phyloP scores from a whole-genome alignment of 2,888 invertebrate species.

The Tenthredo notha region DNA sequence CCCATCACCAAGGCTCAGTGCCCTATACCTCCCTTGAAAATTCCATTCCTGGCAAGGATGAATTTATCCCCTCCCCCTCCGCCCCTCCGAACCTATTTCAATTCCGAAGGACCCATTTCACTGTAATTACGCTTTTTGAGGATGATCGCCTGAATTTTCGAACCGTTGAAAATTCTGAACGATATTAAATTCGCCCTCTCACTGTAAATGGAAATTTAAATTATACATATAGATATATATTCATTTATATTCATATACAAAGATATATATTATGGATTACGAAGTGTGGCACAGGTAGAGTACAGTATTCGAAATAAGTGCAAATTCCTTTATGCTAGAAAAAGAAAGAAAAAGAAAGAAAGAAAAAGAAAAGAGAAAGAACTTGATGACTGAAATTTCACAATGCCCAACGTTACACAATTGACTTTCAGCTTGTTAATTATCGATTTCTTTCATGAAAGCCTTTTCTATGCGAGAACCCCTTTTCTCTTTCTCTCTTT shows the following conservation, averaged over 20 bases:
- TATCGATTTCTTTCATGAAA: slow-evolving; percentile 72
- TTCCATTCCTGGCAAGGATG: slow-evolving; percentile 9
- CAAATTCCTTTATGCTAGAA: background rate
- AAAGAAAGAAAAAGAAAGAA: background rate
- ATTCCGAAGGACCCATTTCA: slow-evolving; percentile 34
- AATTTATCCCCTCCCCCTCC: too few relatives aligned
- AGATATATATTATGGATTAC: background rate
- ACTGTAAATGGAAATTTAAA: background rate
- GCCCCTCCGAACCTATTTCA: slow-evolving; percentile 14
- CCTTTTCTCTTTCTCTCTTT: background rate
- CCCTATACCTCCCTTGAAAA: background rate
- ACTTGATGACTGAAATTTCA: background rate
- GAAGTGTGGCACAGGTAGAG: background rate
- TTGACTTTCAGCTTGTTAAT: slow-evolving; percentile 70
- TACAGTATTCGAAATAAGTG: background rate
- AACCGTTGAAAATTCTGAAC: slow-evolving; percentile 7
- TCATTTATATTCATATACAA: background rate
- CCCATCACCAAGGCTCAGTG: background rate
- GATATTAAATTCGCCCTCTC: background rate
- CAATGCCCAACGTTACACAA: slow-evolving; percentile 24
- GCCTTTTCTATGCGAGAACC: slow-evolving; percentile 33
- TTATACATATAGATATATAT: background rate
- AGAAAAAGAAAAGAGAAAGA: background rate
- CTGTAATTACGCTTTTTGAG: slow-evolving; percentile 21
- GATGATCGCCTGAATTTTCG: slow-evolving; percentile 1